Evolutionary conservation across 2,113 vertebrate genomes (phyloP).

Genomic region (Perca schrenkii): DNA sequence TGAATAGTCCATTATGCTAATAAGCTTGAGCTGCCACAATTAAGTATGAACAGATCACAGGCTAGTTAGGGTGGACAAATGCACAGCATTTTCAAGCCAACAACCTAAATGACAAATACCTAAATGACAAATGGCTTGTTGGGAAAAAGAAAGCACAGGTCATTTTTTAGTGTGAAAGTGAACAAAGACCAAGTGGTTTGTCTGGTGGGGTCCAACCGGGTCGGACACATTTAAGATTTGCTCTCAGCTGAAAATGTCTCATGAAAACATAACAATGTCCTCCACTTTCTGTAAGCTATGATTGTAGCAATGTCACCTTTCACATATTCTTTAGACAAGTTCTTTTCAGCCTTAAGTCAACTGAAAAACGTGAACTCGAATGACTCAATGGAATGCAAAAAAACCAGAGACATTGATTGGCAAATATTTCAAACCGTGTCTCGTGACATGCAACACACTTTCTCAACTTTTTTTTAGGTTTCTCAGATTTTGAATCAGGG

Average conservation of each 20-base stretch:
- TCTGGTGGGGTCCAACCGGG: neutral
- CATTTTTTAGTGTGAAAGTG: neutral
- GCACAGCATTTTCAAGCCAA: neutral
- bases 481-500: neutral
- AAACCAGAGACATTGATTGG: too few species aligned
- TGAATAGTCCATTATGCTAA: neutral
- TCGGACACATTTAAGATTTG: neutral
- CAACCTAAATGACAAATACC: neutral
- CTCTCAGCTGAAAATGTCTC: neutral
- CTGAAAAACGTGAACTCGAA: neutral
- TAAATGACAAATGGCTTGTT: slow-evolving; percentile 1
- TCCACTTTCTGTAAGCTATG: neutral
- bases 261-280: neutral
- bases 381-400: neutral
- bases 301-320: slow-evolving; percentile 13
- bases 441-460: neutral
- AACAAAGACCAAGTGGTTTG: neutral
- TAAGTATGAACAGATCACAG: neutral
- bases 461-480: neutral
- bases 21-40: neutral
- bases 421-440: neutral
- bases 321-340: neutral
- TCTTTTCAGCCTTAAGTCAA: neutral
- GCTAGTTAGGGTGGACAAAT: neutral
- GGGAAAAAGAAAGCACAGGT: neutral